Evolutionary conservation across 2,113 vertebrate genomes (phyloP), one percentile per base, ranked within the genome.

Genomic region (Prietella phreatophila): DNA sequence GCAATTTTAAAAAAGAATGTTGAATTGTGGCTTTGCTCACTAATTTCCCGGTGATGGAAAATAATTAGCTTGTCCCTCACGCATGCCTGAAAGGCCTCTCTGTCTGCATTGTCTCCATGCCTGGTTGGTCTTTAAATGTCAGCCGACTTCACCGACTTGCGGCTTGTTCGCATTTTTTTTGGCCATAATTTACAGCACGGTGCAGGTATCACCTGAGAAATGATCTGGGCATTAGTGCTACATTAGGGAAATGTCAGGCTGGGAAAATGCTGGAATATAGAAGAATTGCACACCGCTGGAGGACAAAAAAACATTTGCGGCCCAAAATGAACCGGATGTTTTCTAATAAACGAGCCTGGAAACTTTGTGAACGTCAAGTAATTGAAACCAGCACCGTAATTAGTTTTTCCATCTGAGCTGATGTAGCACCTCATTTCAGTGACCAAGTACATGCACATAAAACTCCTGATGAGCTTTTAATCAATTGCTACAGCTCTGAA

Each of bases 61-160:
- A 91, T 89, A 91, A 91, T 91, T 83, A 89, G 86, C 75, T 86
- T 79, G 73, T 86, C 84, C 71, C 90, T 88, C 63, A 42, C 27
- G 25, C 61, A 55, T 85, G 69, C 75, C 87, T 85, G 79, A 83
- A 85, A 85, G 50, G 25, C 71, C 36, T 82, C 61, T 22, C 76
- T 33, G 84, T 73, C 83, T 82, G 84, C 36, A 5, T 47, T 36
- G 33, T 85, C 76, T 82, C 76, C 27, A n/a, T 47, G 88, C 81
- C 86, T 86, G 88, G 86, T 80, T 89, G 86, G 81, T 75, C 87
- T 86, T 86, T 89, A 91, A 91, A 91, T 91, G 90, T 89, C 90
- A 91, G 84, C 80, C 82, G 83, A 78, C 84, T 88, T 90, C 75
- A 60, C 87, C 42, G 76, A 84, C 61, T 85, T 67, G 9, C 50